Base-by-base conservation (phyloP, 30 jellyfish, hydroid and myxozoan genomes). In the Sanderia malayensis region DNA sequence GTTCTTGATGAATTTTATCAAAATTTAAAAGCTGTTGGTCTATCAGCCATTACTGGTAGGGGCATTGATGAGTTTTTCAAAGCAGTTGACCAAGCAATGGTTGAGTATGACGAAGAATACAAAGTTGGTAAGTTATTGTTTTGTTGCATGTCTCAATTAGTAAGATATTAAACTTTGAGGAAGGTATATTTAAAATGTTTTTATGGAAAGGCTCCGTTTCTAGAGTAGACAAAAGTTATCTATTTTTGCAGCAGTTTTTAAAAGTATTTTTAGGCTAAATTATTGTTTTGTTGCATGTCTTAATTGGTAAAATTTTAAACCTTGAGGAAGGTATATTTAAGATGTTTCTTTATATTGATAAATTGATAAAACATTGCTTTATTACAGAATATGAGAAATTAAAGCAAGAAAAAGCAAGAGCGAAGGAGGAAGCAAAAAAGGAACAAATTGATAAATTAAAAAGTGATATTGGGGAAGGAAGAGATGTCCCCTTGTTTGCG, bases 1-100 rank as follows among this genome's bases (percentile, higher is more conserved):
- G 96, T 86, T 10, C 95, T 92, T 58, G 99, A 92, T 70, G 99
- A 92, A 67, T 92, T 92, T 73, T 92, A 92, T 41, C 86, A 85
- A 58, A 79, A 71, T 46, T 71, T 92, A 24, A 92, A 92, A 61
- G 47, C 93, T 28, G 96, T 90, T 46, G 95, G 97, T 26, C 49
- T 83, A 21, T 90, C 97, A 21, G 91, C 97, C 17, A 58, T 90
- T 31, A 90, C 97, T 30, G 97, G 97, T 45, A 61, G 46, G 52
- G 97, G 97, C 24, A 90, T 90, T 72, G 87, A 64, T 63, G 83
- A 90, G 2, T 82, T 90, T 52, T 75, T 90, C 64, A 61, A 83
- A 60, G 95, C 94, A 15, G 83, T 83, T 23, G 91, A 70, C 31
- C 83, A 70, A 44, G 97, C 94, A 8, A 84, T 90, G 32, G 74